Evolutionary conservation across 2,113 vertebrate genomes (phyloP).

Genomic region (Chaetodon trifascialis): DNA sequence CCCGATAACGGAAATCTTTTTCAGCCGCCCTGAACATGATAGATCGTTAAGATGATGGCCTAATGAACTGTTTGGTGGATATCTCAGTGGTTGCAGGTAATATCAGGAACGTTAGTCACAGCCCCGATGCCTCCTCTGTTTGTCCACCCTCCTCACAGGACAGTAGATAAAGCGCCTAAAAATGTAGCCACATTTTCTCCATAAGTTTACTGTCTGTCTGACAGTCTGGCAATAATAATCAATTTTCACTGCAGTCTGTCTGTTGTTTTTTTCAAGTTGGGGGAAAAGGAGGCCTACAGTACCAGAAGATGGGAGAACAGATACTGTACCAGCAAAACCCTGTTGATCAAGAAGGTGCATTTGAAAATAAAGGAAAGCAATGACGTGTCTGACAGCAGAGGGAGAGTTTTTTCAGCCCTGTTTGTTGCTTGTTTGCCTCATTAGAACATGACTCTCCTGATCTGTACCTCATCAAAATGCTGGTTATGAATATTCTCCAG

Average conservation of each 20-base stretch:
- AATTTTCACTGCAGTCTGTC: conserved; percentile 2
- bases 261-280: conserved; percentile 22
- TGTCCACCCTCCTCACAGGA: not conserved
- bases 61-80: conserved; percentile 47
- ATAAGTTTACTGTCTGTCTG: not conserved
- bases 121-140: not conserved
- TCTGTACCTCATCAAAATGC: conserved; percentile 56
- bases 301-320: conserved; percentile 38
- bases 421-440: conserved; percentile 66
- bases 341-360: conserved; percentile 53
- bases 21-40: conserved; percentile 30
- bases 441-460: conserved; percentile 57
- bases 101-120: conserved; percentile 15
- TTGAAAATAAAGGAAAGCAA: conserved; percentile 43
- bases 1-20: conserved; percentile 36
- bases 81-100: conserved; percentile 26
- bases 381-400: conserved; percentile 36
- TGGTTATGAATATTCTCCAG: conserved; percentile 63
- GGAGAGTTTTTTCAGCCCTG: conserved; percentile 44
- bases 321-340: conserved; percentile 67
- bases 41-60: conserved; percentile 42
- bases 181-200: not conserved
- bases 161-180: conserved; percentile 6
- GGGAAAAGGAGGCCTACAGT: conserved; percentile 9
- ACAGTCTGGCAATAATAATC: not conserved